Evolutionary conservation across 2,888 invertebrate species (phyloP), one percentile per base, ranked within the genome.

Genomic region (Frankliniella fusca): DNA sequence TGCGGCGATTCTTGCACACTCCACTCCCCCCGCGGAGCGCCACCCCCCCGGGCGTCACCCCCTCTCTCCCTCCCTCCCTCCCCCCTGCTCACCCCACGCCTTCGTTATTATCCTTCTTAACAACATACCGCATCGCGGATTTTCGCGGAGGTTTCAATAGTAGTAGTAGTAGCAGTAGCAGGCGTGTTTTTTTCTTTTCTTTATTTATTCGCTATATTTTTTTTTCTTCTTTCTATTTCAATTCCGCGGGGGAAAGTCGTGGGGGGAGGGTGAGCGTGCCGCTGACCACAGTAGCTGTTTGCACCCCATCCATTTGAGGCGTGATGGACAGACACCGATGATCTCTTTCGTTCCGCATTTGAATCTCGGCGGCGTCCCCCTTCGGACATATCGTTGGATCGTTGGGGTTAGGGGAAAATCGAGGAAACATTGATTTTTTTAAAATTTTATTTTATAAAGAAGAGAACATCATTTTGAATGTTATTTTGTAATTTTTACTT

Each of bases 51-150:
- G 12, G 18, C 18, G 54, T 9, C 5, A 38, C 61, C 61, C 20
- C 18, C 61, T 54, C 54, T 54, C 23, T 23, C 65, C 8, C 65
- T 3, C 65, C n/a, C 65, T 65, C 70, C 23, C 70, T 3, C 70
- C 0, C 70, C 23, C 70, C 70, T 23, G 15, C 18, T 38, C 38
- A 38, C 23, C 23, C 70, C 27, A 27, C 70, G 27, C 27, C 70
- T 23, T 76, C 70, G 70, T 76, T 76, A 76, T 76, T 76, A 76
- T 76, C 70, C 2, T 23, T 27, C 70, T 76, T 27, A 27, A 76
- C 70, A 76, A 76, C 70, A 76, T 76, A 76, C 70, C 70, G 27
- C 70, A 23, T 70, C 70, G 27, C 23, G 70, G 70, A 76, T 76
- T 76, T 76, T 76, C 70, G 70, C 38, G 38, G 38, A n/a, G 38